Evolutionary conservation across 1,140 invertebrate genomes (phyloP).

Genomic region (Philotrypesis tridentata): DNA sequence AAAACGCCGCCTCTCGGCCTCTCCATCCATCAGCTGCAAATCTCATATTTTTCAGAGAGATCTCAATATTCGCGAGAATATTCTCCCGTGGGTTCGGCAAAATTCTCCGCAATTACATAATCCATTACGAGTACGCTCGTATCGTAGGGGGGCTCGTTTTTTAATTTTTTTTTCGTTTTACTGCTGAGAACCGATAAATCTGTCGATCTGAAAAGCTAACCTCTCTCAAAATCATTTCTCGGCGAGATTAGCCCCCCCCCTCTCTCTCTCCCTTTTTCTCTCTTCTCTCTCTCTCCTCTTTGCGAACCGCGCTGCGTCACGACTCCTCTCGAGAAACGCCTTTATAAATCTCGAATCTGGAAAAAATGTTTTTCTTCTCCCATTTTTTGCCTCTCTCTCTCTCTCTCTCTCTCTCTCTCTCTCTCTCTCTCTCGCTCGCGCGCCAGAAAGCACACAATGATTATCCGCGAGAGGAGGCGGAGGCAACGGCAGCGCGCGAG

Average conservation of each 20-base stretch:
- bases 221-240: too few relatives aligned
- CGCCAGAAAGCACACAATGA: background rate
- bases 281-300: too few relatives aligned
- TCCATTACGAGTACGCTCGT: background rate
- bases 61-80: background rate
- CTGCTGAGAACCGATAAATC: constrained; percentile 8
- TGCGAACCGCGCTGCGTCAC: background rate
- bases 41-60: background rate
- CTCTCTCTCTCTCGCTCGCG: background rate
- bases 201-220: background rate
- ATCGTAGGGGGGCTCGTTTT: background rate
- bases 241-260: too few relatives aligned
- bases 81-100: background rate
- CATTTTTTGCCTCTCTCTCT: background rate
- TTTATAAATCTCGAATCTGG: constrained; percentile 6
- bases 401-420: background rate
- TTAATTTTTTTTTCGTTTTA: too few relatives aligned
- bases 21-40: too few relatives aligned
- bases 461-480: background rate
- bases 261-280: too few relatives aligned
- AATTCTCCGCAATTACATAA: constrained; percentile 27
- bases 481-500: background rate
- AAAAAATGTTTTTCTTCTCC: background rate
- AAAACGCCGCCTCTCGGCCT: too few relatives aligned
- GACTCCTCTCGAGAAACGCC: background rate